Evolutionary conservation across 2,888 invertebrate species (phyloP), one percentile per base, ranked within the genome.

Genomic region (Euproctis similis): DNA sequence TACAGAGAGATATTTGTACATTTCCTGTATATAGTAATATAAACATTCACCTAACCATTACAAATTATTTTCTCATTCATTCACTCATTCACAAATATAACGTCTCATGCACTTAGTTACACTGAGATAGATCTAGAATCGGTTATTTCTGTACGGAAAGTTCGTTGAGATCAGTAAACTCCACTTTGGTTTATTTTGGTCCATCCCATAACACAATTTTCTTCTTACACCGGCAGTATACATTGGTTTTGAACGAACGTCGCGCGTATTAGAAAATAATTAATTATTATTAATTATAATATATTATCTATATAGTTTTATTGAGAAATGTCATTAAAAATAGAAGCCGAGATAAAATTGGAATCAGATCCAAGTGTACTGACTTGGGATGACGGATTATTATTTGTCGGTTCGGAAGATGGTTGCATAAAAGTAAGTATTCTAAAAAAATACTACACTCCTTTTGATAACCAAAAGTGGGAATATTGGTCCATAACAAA

Each of bases 361-460:
- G 72, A 69, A 12, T 65, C 70, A 0, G 81, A 78, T 34, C 80
- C 84, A 1, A 73, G 71, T 54, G 71, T 81, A 9, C 42, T 72
- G 14, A 63, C 69, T 25, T 82, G 70, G 73, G 66, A 75, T 73
- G 66, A 74, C 34, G 49, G 50, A 8, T 63, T 65, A 41, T 50
- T 84, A 19, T 77, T 65, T 52, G 63, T 78, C 33, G 82, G 81
- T 11, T 60, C 65, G 10, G 81, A 76, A 47, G 68, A 68, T 43
- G 82, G 84, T 20, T 60, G 51, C 12, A 69, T 84, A 36, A 63
- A 62, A 43, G 82, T 81, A 59, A 72, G 72, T 65, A 7, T 7
- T n/a, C n/a, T n/a, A n/a, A n/a, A n/a, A n/a, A n/a, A n/a, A n/a
- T n/a, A n/a, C n/a, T n/a, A n/a, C n/a, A n/a, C n/a, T n/a, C n/a